Conservation (phyloP, 2,888 invertebrate species). For the Asteroscopus sphinx region DNA sequence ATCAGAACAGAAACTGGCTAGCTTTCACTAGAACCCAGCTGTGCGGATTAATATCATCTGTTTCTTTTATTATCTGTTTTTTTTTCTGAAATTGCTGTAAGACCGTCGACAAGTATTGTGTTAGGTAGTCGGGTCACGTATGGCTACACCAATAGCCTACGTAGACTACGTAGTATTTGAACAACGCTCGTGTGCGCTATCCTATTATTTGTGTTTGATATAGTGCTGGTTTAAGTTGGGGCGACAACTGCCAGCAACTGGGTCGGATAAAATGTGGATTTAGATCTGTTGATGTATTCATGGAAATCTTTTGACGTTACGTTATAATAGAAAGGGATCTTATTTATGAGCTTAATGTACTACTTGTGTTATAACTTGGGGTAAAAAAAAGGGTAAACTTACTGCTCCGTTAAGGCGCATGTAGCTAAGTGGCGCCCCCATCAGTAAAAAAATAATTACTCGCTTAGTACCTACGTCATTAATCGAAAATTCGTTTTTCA, state of each 20-base stretch:
- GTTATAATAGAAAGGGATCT: no score
- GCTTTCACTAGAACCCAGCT: conserved; percentile 42
- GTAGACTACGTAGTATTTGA: conserved; percentile 52
- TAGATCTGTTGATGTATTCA: conserved; percentile 10
- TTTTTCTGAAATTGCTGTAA: conserved; percentile 58
- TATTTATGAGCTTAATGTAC: no score
- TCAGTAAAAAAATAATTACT: no score
- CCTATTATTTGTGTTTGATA: conserved; percentile 63
- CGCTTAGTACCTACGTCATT: no score
- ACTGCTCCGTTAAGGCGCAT: no score
- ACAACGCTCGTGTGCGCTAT: conserved; percentile 58
- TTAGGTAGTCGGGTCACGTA: conserved; percentile 61
- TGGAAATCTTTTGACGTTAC: no score
- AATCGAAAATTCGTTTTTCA: no score
- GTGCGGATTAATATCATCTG: conserved; percentile 41
- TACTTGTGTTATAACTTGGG: no score
- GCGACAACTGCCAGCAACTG: conserved; percentile 21
- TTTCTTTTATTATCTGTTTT: conserved; percentile 50
- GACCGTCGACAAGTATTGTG: conserved; percentile 59
- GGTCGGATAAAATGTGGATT: conserved; percentile 8
- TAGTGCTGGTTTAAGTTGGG: conserved; percentile 42
- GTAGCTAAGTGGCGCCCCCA: no score
- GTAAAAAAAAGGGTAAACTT: no score
- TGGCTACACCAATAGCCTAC: conserved; percentile 45
- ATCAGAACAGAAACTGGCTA: conserved; percentile 11